Base-by-base conservation (phyloP, 1,140 invertebrate genomes). In the Sycobia sp. region DNA sequence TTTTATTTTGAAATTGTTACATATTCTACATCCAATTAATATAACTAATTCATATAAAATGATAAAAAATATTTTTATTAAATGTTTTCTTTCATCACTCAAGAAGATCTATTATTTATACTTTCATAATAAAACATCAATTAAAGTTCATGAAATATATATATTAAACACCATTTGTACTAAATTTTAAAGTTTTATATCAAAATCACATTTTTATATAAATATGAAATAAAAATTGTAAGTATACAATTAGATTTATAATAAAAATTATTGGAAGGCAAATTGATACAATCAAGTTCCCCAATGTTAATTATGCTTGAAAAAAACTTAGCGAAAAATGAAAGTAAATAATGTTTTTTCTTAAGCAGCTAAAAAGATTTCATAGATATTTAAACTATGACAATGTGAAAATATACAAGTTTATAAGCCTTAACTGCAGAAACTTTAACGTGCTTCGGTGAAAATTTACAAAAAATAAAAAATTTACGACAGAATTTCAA, bases 231-330 rank as follows among this genome's bases (percentile, higher is more conserved):
- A 25, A 57, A 61, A 56, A 57, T 51, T 51, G 34, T 4, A 54
- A 38, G 32, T 46, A 47, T 49, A 55, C 34, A 56, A 11, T 55
- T 55, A 55, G n/a, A 34, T 16, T 51, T 50, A 46, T 36, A 36
- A 20, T 51, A 63, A 50, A 63, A 49, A 57, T 57, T 63, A 57
- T 63, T 63, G 61, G 54, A 63, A 57, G 61, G 61, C 61, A 55
- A 56, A 41, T 63, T 57, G 46, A 34, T 56, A 43, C 18, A 56
- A 56, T 62, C 36, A 56, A 54, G 32, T 46, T 49, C 34, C 16
- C 20, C 10, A 56, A 49, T 36, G 36, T 27, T 56, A 29, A 22
- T 27, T 10, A 57, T 34, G n/a, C 1, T 20, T 43, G 38, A 51
- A 36, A 43, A 63, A 34, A 44, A 49, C 43, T n/a, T n/a, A n/a